Conservation (phyloP, 2,888 invertebrate species). For the Diplolepis rosae region DNA sequence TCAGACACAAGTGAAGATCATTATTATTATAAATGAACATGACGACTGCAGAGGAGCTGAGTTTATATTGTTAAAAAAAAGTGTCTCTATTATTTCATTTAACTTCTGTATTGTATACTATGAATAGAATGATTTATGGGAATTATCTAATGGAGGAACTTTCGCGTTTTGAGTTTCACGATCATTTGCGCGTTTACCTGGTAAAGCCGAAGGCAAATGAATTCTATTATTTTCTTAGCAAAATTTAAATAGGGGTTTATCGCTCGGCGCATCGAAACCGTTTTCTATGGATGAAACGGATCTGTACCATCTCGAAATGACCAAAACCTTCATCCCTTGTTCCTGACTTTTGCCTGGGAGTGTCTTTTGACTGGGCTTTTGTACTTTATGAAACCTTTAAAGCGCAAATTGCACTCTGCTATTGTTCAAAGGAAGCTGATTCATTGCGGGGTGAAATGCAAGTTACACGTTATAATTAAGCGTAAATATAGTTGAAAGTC, state of each 20-base stretch:
- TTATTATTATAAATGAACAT: neutral
- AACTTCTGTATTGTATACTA: neutral
- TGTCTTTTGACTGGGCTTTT: neutral
- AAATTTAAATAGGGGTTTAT: constrained; percentile 7
- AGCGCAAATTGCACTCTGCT: constrained; percentile 8
- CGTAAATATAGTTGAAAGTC: neutral
- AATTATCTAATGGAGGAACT: neutral
- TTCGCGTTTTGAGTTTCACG: neutral
- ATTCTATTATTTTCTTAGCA: neutral
- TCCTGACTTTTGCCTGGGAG: neutral
- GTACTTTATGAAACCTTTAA: neutral
- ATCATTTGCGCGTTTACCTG: neutral
- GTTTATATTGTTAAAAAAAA: too few relatives aligned
- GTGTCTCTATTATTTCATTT: neutral
- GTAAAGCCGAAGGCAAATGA: neutral
- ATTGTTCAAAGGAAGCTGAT: constrained; percentile 7
- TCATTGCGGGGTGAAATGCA: constrained; percentile 1
- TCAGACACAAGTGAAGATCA: neutral
- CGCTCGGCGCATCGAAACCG: constrained; percentile 4
- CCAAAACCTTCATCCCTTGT: too few relatives aligned
- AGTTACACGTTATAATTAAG: neutral
- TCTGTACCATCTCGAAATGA: neutral
- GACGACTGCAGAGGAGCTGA: neutral
- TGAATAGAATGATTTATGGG: neutral
- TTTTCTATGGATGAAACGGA: constrained; percentile 6